Percentiles rank a stretch among this genome's conserved stretches.
These are phyloP conservation scores for Lordiphosa clarofinis DNA, from an alignment of 1,140 invertebrate genomes.

Conservation along the genomic window DNA sequence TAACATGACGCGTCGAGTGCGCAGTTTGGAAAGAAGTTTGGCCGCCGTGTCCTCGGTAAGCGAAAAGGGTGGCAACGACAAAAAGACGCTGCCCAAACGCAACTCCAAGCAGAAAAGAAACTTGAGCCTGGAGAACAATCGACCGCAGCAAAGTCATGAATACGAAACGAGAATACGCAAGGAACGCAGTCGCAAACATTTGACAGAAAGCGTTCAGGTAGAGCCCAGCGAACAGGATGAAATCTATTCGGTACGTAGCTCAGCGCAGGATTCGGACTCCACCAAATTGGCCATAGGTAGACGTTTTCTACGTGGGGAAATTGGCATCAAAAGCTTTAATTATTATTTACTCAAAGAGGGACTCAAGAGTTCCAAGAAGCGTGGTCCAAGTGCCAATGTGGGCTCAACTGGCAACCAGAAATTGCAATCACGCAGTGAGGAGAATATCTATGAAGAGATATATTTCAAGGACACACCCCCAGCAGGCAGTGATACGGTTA, in stretches of 20 bases:
- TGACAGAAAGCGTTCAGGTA: not conserved
- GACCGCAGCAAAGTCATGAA: conserved; percentile 18
- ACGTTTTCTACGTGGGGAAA: conserved; percentile 73
- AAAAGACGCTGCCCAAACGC: conserved; percentile 54
- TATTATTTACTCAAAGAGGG: conserved; percentile 79
- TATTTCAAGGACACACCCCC: conserved; percentile 63
- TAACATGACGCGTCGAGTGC: conserved; percentile 51
- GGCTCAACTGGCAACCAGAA: conserved; percentile 18
- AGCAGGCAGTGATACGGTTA: not conserved
- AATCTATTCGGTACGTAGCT: conserved; percentile 48
- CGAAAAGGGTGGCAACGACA: conserved; percentile 37
- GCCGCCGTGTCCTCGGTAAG: conserved; percentile 5
- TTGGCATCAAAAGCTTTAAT: conserved; percentile 79
- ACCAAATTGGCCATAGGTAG: conserved; percentile 73
- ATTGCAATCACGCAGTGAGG: conserved; percentile 67
- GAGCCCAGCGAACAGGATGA: conserved; percentile 48
- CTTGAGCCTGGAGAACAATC: conserved; percentile 62
- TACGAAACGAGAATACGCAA: conserved; percentile 22
- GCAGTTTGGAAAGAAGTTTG: conserved; percentile 63
- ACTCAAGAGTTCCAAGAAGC: conserved; percentile 70
- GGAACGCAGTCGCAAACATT: conserved; percentile 37
- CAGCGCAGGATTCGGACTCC: conserved; percentile 39
- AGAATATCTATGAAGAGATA: conserved; percentile 79
- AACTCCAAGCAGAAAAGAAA: conserved; percentile 72
- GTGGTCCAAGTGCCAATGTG: conserved; percentile 52